Evolutionary conservation across 1,140 invertebrate genomes (phyloP).

Genomic region (Brachionus manjavacas): DNA sequence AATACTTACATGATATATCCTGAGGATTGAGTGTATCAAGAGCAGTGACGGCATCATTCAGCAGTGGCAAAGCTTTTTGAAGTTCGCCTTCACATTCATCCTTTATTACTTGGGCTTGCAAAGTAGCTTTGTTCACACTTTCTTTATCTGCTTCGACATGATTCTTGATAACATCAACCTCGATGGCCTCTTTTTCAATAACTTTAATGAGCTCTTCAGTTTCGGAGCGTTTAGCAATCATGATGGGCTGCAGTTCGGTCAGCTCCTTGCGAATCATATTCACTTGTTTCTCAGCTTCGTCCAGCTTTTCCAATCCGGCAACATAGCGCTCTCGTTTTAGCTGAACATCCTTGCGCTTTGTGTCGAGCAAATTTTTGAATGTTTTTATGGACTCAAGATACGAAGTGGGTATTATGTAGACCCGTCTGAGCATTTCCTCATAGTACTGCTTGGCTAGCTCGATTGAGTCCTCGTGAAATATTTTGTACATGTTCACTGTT

Average conservation of each 20-base stretch:
- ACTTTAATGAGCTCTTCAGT: slow-evolving; percentile 54
- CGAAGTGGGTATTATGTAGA: slow-evolving; percentile 57
- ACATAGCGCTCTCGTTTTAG: slow-evolving; percentile 64
- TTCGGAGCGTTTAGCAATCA: slow-evolving; percentile 54
- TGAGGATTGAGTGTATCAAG: slow-evolving; percentile 57
- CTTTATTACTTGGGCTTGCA: slow-evolving; percentile 55
- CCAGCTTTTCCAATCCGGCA: slow-evolving; percentile 59
- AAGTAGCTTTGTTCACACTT: slow-evolving; percentile 51
- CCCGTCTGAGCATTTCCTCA: slow-evolving; percentile 48
- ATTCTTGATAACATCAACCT: slow-evolving; percentile 54
- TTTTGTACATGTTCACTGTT: slow-evolving; percentile 55
- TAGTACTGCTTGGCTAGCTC: slow-evolving; percentile 47
- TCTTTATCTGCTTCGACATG: slow-evolving; percentile 55
- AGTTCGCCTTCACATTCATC: slow-evolving; percentile 57
- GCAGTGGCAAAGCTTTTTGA: slow-evolving; percentile 54
- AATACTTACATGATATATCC: slow-evolving; percentile 47
- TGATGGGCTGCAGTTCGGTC: slow-evolving; percentile 53
- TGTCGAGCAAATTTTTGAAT: slow-evolving; percentile 54
- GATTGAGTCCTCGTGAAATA: slow-evolving; percentile 55
- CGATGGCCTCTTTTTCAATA: slow-evolving; percentile 54
- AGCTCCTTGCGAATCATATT: slow-evolving; percentile 56
- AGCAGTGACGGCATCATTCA: slow-evolving; percentile 55
- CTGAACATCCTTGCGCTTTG: slow-evolving; percentile 65
- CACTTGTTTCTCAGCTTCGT: slow-evolving; percentile 62
- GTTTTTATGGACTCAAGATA: slow-evolving; percentile 58